Evolutionary conservation across 2,888 invertebrate genomes (phyloP), one percentile per base, ranked within the genome.

Genomic region (Scaeva pyrastri): DNA sequence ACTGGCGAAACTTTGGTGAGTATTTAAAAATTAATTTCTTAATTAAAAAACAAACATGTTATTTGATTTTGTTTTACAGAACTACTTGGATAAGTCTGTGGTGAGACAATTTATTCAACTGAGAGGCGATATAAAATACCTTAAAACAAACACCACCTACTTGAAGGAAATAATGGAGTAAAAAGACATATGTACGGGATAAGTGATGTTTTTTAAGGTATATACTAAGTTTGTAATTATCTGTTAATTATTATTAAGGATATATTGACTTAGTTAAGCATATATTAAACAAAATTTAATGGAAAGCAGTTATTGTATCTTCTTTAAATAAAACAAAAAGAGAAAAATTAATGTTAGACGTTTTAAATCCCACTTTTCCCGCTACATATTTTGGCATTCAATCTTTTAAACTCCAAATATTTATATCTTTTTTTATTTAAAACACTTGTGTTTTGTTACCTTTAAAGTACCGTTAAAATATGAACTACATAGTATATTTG

Each of bases 41-140:
- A 19, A 48, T 0, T 21, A 12, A 50, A 50, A 50, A 11, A 5
- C 6, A 4, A 23, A 14, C 14, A 41, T 41, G 41, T 41, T 23
- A 43, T 43, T n/a, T 23, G 10, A 23, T 89, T 88, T 90, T 91
- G 90, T 88, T 91, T 94, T 94, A 56, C 94, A 98, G 98, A 96
- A 96, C 90, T 96, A 96, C 90, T 93, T 99, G 91, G 99, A 99
- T 91, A 96, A 96, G 88, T 95, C 97, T 0, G 96, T 98, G 87
- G 94, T 99, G 41, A 94, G 96, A 88, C 98, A 96, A 93, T 99
- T 99, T 93, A 97, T 99, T 89, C 98, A 98, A 92, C 94, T 99
- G 36, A 94, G 99, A 80, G 96, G 97, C 5, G 99, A 99, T 93
- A 98, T 97, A 93, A 98, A 98, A 92, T 96, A 96, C 64, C 86